Evolutionary conservation across 2,888 invertebrate genomes (phyloP).

Genomic region (Empis livida): DNA sequence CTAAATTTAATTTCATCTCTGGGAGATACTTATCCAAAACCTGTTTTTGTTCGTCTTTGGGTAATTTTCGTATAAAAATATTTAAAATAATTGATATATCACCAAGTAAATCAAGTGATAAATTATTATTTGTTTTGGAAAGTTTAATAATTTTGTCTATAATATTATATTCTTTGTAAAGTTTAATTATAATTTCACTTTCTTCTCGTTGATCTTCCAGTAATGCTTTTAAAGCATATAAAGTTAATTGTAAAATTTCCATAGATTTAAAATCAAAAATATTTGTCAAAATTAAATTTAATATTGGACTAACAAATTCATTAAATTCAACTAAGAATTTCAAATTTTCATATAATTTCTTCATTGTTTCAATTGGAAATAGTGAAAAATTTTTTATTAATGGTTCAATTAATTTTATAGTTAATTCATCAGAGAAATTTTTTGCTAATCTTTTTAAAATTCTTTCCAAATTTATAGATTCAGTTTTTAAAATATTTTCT

Average conservation of each 20-base stretch:
- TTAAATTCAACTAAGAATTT: constrained; percentile 23
- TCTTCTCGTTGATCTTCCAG: constrained; percentile 17
- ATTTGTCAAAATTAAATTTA: constrained; percentile 19
- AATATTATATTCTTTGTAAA: constrained; percentile 34
- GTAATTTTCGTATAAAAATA: constrained; percentile 35
- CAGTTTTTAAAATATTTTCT: constrained; percentile 37
- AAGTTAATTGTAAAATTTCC: constrained; percentile 21
- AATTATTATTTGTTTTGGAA: constrained; percentile 15
- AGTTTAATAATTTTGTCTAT: constrained; percentile 34
- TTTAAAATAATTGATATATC: constrained; percentile 36
- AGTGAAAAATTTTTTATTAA: constrained; percentile 2
- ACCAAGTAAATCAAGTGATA: constrained; percentile 22
- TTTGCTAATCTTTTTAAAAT: constrained; percentile 32
- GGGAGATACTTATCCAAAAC: constrained; percentile 35
- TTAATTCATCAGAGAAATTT: constrained; percentile 16
- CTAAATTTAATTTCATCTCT: constrained; percentile 22
- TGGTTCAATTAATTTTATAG: constrained; percentile 1
- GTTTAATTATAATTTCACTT: constrained; percentile 28
- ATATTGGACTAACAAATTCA: constrained; percentile 24
- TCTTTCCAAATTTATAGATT: background rate
- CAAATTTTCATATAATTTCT: constrained; percentile 25
- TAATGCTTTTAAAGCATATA: constrained; percentile 25
- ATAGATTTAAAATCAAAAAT: constrained; percentile 8
- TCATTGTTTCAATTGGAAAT: constrained; percentile 15
- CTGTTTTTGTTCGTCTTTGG: constrained; percentile 34